Conservation (phyloP, 2,113 vertebrate genomes). For the Urocynchramus pylzowi region DNA sequence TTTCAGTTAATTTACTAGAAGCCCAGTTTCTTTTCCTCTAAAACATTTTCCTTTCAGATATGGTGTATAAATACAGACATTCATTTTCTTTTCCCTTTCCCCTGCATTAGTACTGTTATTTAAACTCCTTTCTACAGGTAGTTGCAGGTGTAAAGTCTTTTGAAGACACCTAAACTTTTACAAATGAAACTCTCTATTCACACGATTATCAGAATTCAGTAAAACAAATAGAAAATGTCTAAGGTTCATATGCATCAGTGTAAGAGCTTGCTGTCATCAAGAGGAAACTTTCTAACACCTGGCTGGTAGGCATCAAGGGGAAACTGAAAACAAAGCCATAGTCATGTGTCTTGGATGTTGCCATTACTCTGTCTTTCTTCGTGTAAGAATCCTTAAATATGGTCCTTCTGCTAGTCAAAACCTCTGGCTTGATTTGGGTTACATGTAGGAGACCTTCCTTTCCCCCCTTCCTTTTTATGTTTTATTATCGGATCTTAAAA, state of each 20-base stretch:
- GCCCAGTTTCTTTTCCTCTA: background rate
- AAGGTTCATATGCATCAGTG: background rate
- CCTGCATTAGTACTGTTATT: background rate
- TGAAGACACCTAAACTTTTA: background rate
- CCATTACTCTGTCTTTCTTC: background rate
- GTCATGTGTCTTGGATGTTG: background rate
- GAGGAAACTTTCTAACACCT: background rate
- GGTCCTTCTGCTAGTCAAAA: background rate
- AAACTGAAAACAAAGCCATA: background rate
- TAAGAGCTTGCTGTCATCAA: background rate
- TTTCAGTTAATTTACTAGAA: background rate
- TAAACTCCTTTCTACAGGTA: background rate
- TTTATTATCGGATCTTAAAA: background rate
- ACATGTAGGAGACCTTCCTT: background rate
- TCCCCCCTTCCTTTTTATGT: background rate
- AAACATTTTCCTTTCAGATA: background rate
- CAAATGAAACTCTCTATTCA: background rate
- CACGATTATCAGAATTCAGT: background rate
- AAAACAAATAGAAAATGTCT: background rate
- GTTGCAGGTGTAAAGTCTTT: background rate
- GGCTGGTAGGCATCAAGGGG: background rate
- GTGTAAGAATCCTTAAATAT: background rate
- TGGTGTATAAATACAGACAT: background rate
- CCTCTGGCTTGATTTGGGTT: background rate
- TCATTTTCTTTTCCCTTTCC: background rate